Conservation (phyloP, 2,797 vertebrate genomes). For the Esox lucius region DNA sequence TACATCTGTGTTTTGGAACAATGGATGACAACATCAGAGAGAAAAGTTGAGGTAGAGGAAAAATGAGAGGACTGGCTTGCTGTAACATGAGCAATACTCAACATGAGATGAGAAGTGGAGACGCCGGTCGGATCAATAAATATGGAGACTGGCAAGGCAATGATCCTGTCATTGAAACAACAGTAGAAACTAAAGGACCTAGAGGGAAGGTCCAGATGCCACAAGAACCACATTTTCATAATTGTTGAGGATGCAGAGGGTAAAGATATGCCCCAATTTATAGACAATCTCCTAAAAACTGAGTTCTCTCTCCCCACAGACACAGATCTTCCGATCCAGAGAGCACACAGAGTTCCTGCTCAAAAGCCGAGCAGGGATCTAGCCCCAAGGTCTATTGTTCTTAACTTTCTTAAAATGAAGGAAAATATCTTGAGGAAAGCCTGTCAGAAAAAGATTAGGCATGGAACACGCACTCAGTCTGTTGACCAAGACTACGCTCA, state of each 20-base stretch:
- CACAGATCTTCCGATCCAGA: slow-evolving; percentile 10
- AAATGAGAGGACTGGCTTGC: too few species aligned
- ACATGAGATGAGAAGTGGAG: background rate
- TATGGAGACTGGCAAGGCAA: too few species aligned
- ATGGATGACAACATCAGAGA: too few species aligned
- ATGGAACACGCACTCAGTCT: slow-evolving; percentile 5
- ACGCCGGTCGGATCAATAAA: too few species aligned
- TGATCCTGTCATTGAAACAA: background rate
- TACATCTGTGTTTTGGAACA: too few species aligned
- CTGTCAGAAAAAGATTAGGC: slow-evolving; percentile 19
- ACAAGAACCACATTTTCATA: slow-evolving; percentile 6
- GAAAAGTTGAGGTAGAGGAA: too few species aligned
- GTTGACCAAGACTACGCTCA: background rate
- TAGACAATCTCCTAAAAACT: slow-evolving; percentile 11
- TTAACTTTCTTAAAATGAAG: slow-evolving; percentile 1
- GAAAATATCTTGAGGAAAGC: slow-evolving; percentile 4
- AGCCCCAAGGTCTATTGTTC: background rate
- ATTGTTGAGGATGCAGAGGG: slow-evolving; percentile 5
- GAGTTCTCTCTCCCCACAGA: background rate
- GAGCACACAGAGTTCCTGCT: slow-evolving; percentile 7
- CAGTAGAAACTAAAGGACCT: background rate
- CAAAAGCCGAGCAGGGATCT: background rate
- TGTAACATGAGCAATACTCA: too few species aligned
- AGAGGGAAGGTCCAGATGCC: background rate
- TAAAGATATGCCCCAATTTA: background rate